These are phyloP conservation scores for Leptopilina clavipes DNA, from an alignment of 1,140 invertebrate genomes.

Conservation along the genomic window DNA sequence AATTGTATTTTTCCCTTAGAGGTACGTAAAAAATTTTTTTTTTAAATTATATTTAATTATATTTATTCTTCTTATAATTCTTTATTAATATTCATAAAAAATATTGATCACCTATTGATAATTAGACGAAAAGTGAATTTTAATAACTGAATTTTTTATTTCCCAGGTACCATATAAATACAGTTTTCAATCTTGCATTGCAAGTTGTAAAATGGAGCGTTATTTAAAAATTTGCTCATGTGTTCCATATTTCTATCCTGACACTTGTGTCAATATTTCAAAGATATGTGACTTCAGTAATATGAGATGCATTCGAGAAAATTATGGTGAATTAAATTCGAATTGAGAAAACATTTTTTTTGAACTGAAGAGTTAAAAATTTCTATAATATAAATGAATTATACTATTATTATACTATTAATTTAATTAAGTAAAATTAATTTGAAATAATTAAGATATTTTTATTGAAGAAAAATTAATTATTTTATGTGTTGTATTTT, in stretches of 20 bases:
- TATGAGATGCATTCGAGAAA: background rate
- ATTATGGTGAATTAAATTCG: background rate
- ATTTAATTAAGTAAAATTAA: too few species aligned
- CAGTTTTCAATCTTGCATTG: conserved; percentile 7
- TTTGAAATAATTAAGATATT: background rate
- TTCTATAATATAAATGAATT: too few species aligned
- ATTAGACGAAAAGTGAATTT: too few species aligned
- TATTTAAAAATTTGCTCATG: background rate
- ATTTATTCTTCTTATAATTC: background rate
- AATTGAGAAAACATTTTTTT: background rate
- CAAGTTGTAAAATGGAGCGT: conserved; percentile 5
- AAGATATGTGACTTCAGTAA: background rate
- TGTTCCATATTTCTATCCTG: background rate
- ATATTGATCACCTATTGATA: too few species aligned
- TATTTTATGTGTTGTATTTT: background rate
- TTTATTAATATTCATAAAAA: too few species aligned
- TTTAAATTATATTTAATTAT: background rate
- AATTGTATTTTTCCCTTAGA: background rate
- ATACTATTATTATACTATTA: background rate
- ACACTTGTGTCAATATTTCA: background rate
- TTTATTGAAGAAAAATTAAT: background rate
- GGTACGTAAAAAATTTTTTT: background rate
- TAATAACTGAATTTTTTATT: background rate
- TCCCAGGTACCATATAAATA: background rate
- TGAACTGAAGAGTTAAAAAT: too few species aligned